Evolutionary conservation across 92 coral and sea anemone genomes (phyloP).

Genomic region (Bergia puertoricense): DNA sequence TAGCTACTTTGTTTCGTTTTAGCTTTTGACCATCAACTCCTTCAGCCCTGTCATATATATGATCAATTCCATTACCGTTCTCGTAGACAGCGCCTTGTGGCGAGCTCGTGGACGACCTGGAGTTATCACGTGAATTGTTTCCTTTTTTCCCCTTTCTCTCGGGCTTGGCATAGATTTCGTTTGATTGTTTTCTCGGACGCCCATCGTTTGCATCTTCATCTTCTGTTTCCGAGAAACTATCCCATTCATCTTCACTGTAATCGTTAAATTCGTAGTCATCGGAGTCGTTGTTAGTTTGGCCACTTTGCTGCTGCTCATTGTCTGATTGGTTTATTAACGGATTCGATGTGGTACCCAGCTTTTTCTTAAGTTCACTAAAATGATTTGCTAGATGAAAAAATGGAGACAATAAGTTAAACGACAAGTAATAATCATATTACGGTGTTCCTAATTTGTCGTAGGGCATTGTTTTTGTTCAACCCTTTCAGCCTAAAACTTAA

Average conservation of each 20-base stretch:
- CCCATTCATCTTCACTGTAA: neutral
- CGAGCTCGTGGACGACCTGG: neutral
- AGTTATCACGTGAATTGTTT: neutral
- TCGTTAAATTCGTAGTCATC: neutral
- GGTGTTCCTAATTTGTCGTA: no score
- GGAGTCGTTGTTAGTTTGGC: neutral
- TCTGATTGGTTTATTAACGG: neutral
- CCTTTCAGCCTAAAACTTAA: no score
- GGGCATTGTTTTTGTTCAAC: no score
- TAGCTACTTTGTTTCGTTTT: neutral
- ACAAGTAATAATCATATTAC: no score
- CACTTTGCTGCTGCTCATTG: neutral
- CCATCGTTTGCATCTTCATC: neutral
- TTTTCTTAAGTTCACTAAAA: neutral
- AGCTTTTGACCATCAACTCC: neutral
- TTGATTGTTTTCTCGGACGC: neutral
- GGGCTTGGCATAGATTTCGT: neutral
- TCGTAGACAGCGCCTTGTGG: neutral
- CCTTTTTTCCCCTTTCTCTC: neutral
- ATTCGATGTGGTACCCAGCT: neutral
- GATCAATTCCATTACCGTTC: neutral
- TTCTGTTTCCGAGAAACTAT: constrained; percentile 2
- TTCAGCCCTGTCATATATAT: neutral
- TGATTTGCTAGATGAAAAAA: neutral
- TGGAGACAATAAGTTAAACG: neutral